Evolutionary conservation across 2,113 vertebrate species (phyloP).

Genomic region (Hydrolagus affinis): DNA sequence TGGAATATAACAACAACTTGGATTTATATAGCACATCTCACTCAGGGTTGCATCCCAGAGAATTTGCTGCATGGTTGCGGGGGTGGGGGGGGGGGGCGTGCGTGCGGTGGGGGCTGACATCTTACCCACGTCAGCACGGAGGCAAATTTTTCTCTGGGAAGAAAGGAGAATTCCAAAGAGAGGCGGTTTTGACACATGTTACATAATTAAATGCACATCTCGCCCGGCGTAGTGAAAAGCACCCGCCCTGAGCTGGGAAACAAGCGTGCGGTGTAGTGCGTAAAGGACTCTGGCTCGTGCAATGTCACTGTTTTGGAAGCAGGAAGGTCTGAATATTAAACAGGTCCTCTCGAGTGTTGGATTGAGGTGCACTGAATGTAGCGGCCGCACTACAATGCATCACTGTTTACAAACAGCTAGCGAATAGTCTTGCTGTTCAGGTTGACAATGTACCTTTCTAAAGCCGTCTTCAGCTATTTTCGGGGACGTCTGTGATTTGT

Average conservation of each 20-base stretch:
- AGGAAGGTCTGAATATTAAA: neutral
- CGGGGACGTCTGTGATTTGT: neutral
- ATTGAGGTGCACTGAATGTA: neutral
- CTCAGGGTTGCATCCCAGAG: no score
- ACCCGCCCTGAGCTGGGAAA: neutral
- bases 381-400: no score
- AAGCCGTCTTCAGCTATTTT: neutral
- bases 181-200: neutral
- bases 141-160: neutral
- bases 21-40: no score
- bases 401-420: neutral
- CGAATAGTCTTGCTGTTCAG: neutral
- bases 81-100: no score
- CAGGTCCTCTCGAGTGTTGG: neutral
- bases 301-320: neutral
- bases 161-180: neutral
- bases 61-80: no score
- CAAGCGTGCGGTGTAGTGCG: no score
- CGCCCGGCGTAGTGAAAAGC: neutral
- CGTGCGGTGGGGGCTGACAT: no score
- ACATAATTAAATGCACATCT: constrained; percentile 19
- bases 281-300: neutral
- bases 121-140: no score
- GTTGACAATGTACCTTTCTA: neutral
- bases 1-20: no score